Evolutionary conservation across 2,888 invertebrate species (phyloP).

Genomic region (Sphaeridia pumilis): DNA sequence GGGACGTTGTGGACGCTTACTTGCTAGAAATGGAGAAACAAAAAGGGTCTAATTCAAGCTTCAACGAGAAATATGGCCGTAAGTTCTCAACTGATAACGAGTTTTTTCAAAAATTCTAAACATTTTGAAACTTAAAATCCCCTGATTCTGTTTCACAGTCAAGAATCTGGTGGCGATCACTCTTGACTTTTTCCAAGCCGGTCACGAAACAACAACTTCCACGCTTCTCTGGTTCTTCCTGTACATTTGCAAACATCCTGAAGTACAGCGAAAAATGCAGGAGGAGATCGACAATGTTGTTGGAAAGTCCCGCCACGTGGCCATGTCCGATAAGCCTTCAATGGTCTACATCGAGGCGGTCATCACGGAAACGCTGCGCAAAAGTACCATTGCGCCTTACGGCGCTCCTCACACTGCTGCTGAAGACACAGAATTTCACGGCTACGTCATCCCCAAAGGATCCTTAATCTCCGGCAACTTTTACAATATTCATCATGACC

Average conservation of each 20-base stretch:
- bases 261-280: constrained; percentile 8
- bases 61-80: background rate
- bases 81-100: too few relatives aligned
- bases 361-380: constrained; percentile 1
- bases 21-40: background rate
- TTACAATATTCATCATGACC: background rate
- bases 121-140: background rate
- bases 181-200: background rate
- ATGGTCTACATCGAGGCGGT: constrained; percentile 4
- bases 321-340: background rate
- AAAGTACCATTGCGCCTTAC: background rate
- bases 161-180: background rate
- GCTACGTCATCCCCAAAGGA: background rate
- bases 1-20: background rate
- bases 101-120: background rate
- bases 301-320: background rate
- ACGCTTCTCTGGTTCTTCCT: constrained; percentile 6
- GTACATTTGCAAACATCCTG: background rate
- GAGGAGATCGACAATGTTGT: constrained; percentile 4
- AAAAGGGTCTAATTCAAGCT: background rate
- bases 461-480: background rate
- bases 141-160: background rate
- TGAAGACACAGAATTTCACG: background rate
- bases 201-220: background rate
- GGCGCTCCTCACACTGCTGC: constrained; percentile 2